Percentiles rank a stretch among this genome's conserved stretches.
These are phyloP conservation scores for Drosophila trichaetosa DNA, from an alignment of 2,888 invertebrate genomes.

Conservation along the genomic window DNA sequence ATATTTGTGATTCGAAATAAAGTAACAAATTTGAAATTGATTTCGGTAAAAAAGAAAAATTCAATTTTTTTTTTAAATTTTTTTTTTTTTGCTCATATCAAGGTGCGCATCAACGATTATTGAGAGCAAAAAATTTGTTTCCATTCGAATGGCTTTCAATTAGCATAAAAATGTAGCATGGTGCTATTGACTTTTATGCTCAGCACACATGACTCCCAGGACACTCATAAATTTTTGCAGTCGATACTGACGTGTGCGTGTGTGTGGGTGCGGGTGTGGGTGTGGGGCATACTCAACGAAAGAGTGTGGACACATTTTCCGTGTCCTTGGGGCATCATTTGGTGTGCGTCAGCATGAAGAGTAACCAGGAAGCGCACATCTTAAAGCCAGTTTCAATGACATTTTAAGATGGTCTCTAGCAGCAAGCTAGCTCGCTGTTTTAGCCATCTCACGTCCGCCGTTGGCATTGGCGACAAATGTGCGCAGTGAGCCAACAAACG, in stretches of 20 bases:
- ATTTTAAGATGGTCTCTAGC: slow-evolving; percentile 27
- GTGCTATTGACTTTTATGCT: slow-evolving; percentile 43
- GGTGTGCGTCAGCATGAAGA: slow-evolving; percentile 7
- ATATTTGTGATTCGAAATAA: neutral
- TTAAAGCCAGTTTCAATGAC: slow-evolving; percentile 51
- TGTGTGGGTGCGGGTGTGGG: neutral
- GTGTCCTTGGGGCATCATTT: slow-evolving; percentile 68
- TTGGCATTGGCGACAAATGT: slow-evolving; percentile 60
- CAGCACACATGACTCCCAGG: slow-evolving; percentile 57
- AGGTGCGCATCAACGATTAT: slow-evolving; percentile 26
- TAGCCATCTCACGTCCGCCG: slow-evolving; percentile 20
- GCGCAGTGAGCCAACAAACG: slow-evolving; percentile 59
- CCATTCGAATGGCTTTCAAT: slow-evolving; percentile 82
- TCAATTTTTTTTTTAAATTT: neutral
- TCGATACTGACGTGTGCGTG: slow-evolving; percentile 28
- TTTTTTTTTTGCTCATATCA: slow-evolving; percentile 10
- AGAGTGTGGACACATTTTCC: slow-evolving; percentile 53
- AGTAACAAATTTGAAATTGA: neutral
- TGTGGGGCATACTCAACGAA: neutral
- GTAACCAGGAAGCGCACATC: slow-evolving; percentile 37
- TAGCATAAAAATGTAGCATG: slow-evolving; percentile 83
- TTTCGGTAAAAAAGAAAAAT: neutral
- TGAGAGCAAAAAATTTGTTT: slow-evolving; percentile 63
- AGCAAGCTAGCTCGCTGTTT: slow-evolving; percentile 3
- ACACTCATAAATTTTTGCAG: slow-evolving; percentile 58